Base-by-base conservation (phyloP, 2,888 invertebrate genomes). In the Spisula subtruncata region DNA sequence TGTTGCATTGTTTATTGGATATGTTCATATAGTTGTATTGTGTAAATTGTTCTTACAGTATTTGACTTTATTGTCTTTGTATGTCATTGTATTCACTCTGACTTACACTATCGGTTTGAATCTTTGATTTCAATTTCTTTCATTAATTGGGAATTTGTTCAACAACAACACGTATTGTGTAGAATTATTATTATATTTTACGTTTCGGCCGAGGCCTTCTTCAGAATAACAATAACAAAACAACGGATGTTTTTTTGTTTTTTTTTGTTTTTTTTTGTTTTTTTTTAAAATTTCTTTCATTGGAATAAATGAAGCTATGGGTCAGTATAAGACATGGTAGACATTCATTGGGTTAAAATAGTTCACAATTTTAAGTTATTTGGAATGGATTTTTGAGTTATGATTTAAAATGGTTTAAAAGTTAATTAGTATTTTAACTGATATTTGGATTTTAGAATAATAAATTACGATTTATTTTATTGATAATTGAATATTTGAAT, bases 241-340 rank as follows among this genome's bases (percentile, higher is more conserved):
- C n/a, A n/a, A n/a, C n/a, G n/a, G n/a, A n/a, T n/a, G n/a, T n/a
- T n/a, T n/a, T n/a, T n/a, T n/a, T n/a, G n/a, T n/a, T n/a, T n/a
- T n/a, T n/a, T n/a, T n/a, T n/a, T n/a, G n/a, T n/a, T n/a, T n/a
- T n/a, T n/a, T n/a, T n/a, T n/a, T n/a, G n/a, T n/a, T n/a, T n/a
- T n/a, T n/a, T n/a, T n/a, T n/a, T n/a, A n/a, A n/a, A n/a, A n/a
- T 66, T 66, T 66, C 25, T 66, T 66, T 66, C 25, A 25, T 66
- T 25, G 25, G n/a, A 66, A 25, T 66, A 66, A n/a, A n/a, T 66
- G 25, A 25, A 66, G 60, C 25, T n/a, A 25, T 66, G 60, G n/a
- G 60, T 66, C 60, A 66, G 60, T 66, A 20, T 60, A 51, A 51
- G 60, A 66, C 25, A 66, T 5, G 60, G 25, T 2, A 41, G 41